A percentile compares a stretch with the other conserved stretches of the same genome.
These are phyloP conservation scores for Drosophila tripunctata DNA, from an alignment of 2,888 invertebrate species.

Conservation along the genomic window DNA sequence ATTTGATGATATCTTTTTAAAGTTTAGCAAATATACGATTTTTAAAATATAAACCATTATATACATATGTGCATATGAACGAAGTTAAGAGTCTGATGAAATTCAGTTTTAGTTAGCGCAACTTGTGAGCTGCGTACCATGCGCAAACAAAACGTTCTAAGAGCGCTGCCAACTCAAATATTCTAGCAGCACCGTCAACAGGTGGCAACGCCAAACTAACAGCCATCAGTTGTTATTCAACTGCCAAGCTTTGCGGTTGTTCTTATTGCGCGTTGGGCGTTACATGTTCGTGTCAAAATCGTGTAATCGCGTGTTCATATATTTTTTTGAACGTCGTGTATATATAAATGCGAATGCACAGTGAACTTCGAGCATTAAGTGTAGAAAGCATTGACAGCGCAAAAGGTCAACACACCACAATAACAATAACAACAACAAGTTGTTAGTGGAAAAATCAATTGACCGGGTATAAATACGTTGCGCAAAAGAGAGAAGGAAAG, in stretches of 20 bases:
- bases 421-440: slow-evolving; percentile 16
- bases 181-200: slow-evolving; percentile 2
- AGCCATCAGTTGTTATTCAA: slow-evolving; percentile 59
- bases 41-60: too few relatives aligned
- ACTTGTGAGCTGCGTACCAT: slow-evolving; percentile 17
- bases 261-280: too few relatives aligned
- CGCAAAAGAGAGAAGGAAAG: too few relatives aligned
- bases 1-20: too few relatives aligned
- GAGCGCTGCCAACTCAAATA: background rate
- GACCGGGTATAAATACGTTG: too few relatives aligned
- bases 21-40: too few relatives aligned
- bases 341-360: slow-evolving; percentile 9
- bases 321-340: slow-evolving; percentile 8
- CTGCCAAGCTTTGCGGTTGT: slow-evolving; percentile 41
- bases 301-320: slow-evolving; percentile 49
- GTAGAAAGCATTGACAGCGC: slow-evolving; percentile 57
- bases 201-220: slow-evolving; percentile 40
- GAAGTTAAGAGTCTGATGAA: too few relatives aligned
- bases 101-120: background rate
- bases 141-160: too few relatives aligned
- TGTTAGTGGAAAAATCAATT: slow-evolving; percentile 63
- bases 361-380: slow-evolving; percentile 39
- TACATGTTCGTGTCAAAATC: too few relatives aligned
- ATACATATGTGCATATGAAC: too few relatives aligned
- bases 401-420: slow-evolving; percentile 58